Base-by-base conservation (phyloP, 2,113 vertebrate genomes). In the Sinocyclocheilus rhinocerous region DNA sequence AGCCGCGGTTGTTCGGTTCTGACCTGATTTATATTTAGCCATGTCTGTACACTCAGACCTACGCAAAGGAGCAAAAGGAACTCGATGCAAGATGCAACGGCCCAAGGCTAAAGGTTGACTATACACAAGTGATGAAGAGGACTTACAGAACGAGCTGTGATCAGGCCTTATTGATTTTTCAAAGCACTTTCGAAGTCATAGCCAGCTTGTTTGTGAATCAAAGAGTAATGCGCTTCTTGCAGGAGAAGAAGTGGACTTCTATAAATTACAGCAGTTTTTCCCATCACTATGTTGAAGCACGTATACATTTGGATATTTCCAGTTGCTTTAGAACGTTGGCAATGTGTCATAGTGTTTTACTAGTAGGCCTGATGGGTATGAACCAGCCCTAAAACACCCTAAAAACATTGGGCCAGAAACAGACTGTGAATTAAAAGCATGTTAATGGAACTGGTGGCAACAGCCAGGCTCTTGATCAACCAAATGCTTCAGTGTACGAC, bases 401-500 rank as follows among this genome's bases (percentile, higher is more conserved):
- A 76, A 81, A 26, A 70, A 42, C 33, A 57, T 7, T 75, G 57
- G 7, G n/a, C 26, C 69, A 73, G 61, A 61, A 79, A 65, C 8
- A 80, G 3, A 48, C 15, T 10, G 24, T 22, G 45, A 69, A 67
- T 70, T 48, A 52, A 82, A 69, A 11, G 79, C 45, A 81, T 70
- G 63, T 57, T 67, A 67, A 78, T 84, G 77, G 70, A 76, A 84
- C 70, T 84, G 59, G 65, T 63, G 61, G 83, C 36, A 70, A 13
- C 63, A n/a, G 29, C 80, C 50, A 57, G 33, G 29, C 52, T 61
- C 55, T 61, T 76, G 29, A 65, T 52, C 39, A 87, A 36, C 78
- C 72, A 93, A 93, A 93, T 93, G 92, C 92, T 93, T 93, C 93
- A 93, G 92, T 93, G 91, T 93, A 94, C 92, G 87, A 92, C 92